Evolutionary conservation across 2,797 vertebrate genomes (phyloP), one percentile per base, ranked within the genome.

Genomic region (Calcarius lapponicus): DNA sequence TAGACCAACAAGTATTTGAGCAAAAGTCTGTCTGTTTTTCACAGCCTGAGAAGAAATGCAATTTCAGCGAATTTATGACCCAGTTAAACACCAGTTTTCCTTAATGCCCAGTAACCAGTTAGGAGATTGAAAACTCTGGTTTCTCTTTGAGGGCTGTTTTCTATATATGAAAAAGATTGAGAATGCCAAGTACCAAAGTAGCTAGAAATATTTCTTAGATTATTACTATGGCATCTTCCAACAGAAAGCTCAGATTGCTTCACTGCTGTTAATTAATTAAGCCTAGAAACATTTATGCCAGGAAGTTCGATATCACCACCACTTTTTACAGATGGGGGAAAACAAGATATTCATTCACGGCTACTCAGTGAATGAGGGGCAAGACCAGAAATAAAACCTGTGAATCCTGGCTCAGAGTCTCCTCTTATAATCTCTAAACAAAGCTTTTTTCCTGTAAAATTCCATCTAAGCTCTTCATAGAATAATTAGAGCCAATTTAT

Each of bases 401-500:
- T 38, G 91, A 94, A 73, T 91, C 50, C 80, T 93, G 78, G 65
- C 62, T 92, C 42, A 43, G 60, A 82, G 17, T 60, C 51, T 86
- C 25, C 43, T 88, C 60, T 88, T 85, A 66, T 81, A 91, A 93
- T 95, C 88, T 82, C 47, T 56, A 80, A 82, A 88, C 78, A 95
- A 95, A 96, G 67, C 74, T 94, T 75, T 64, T 88, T 92, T 85
- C 92, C 78, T 87, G 90, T 88, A 96, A 94, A 96, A 91, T 86
- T 96, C 80, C 61, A 85, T 78, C 61, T 76, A 80, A 93, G 74
- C 86, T 87, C 80, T 92, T 92, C 80, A 53, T 76, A 85, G 65
- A 92, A 89, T 88, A 89, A 95, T 95, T 82, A 89, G 64, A 93
- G 67, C 74, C 40, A 94, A 64, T 96, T 96, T 93, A 96, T 89